phyloP scores from a whole-genome alignment of 2,888 invertebrate species.

The Plusia festucae region DNA sequence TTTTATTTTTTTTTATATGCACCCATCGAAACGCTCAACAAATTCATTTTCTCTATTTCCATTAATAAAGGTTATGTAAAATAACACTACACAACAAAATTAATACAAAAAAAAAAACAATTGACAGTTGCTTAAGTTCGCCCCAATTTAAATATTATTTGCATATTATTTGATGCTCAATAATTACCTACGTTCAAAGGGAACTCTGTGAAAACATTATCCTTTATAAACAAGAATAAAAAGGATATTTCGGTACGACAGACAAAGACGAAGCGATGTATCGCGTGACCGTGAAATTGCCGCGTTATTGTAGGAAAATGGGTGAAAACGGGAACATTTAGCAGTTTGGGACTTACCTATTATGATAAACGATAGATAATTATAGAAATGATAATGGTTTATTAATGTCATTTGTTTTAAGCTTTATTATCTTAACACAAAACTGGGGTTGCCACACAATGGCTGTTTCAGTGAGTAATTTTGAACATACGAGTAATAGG shows the following conservation, averaged over 20 bases:
- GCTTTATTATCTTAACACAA: background rate
- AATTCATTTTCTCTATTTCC: no score
- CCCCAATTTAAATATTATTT: background rate
- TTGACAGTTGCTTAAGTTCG: background rate
- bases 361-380: conserved; percentile 10
- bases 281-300: conserved; percentile 69
- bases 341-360: background rate
- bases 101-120: background rate
- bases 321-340: conserved; percentile 4
- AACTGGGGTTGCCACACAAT: background rate
- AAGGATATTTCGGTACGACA: conserved; percentile 30
- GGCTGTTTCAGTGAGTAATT: no score
- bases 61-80: no score
- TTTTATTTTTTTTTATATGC: no score
- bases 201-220: conserved; percentile 5
- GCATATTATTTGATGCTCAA: conserved; percentile 12
- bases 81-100: background rate
- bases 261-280: conserved; percentile 62
- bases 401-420: background rate
- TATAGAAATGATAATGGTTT: background rate
- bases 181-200: background rate
- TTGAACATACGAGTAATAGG: no score
- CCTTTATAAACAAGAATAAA: conserved; percentile 25
- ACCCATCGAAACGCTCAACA: no score
- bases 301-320: conserved; percentile 37